Conservation (phyloP, 2,888 invertebrate species). For the Polydrusus cervinus region DNA sequence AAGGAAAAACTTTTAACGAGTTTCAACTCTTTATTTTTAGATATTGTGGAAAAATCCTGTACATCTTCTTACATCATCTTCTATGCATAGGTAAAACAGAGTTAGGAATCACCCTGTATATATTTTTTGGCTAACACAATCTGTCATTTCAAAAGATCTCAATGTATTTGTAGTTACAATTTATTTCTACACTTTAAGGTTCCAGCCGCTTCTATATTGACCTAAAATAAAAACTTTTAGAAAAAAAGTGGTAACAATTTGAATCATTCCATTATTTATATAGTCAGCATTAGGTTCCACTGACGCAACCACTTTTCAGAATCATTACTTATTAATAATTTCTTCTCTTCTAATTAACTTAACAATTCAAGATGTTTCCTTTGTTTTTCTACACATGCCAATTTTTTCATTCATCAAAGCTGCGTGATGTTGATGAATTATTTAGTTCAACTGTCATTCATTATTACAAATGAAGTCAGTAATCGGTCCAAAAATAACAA, state of each 20-base stretch:
- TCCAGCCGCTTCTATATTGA: too few relatives aligned
- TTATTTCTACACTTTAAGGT: too few relatives aligned
- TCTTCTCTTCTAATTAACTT: constrained; percentile 6
- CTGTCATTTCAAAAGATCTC: too few relatives aligned
- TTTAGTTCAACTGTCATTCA: constrained; percentile 19
- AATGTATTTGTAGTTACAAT: too few relatives aligned
- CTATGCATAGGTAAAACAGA: too few relatives aligned
- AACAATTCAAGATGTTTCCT: constrained; percentile 15
- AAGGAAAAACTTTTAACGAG: too few relatives aligned
- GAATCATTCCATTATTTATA: neutral
- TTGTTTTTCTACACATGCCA: constrained; percentile 14
- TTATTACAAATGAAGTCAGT: constrained; percentile 11
- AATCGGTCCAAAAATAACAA: constrained; percentile 9
- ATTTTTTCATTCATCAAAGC: constrained; percentile 19
- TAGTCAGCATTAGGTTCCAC: neutral
- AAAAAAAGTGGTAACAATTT: neutral
- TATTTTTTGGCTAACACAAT: too few relatives aligned
- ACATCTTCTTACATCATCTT: too few relatives aligned
- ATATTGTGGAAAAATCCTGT: too few relatives aligned
- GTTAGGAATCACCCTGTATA: too few relatives aligned
- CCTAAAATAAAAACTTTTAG: too few relatives aligned
- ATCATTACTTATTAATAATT: constrained; percentile 10
- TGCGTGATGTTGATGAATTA: constrained; percentile 11
- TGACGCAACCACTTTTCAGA: constrained; percentile 3
- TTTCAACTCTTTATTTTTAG: too few relatives aligned